Percentiles rank a stretch among this genome's conserved stretches.
Conservation (phyloP, 2,888 invertebrate species). For the Drosophila vallismaia region DNA sequence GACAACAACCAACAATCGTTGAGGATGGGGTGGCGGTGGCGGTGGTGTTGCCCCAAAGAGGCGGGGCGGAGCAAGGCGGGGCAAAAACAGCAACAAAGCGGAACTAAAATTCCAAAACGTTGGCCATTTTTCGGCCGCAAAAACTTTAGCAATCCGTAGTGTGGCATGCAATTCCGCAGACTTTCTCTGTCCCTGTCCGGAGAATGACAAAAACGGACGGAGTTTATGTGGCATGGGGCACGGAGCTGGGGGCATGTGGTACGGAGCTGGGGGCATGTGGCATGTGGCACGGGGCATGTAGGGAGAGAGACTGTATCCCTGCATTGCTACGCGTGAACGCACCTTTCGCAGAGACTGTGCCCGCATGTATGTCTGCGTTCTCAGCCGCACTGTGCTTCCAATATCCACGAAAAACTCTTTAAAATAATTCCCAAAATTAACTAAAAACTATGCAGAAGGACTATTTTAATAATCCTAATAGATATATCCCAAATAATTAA, state of each 20-base stretch:
- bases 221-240: neutral
- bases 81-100: slow-evolving; percentile 66
- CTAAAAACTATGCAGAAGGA: no score
- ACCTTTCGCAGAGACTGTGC: slow-evolving; percentile 57
- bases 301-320: slow-evolving; percentile 24
- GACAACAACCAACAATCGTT: slow-evolving; percentile 51
- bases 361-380: slow-evolving; percentile 26
- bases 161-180: slow-evolving; percentile 54
- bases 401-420: neutral
- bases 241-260: neutral
- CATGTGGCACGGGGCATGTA: neutral
- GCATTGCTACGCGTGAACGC: slow-evolving; percentile 80
- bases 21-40: neutral
- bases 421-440: neutral
- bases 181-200: slow-evolving; percentile 32
- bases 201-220: slow-evolving; percentile 44
- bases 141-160: slow-evolving; percentile 61
- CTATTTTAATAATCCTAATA: no score
- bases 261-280: neutral
- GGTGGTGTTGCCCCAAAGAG: neutral
- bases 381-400: slow-evolving; percentile 25
- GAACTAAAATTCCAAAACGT: slow-evolving; percentile 79
- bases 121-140: slow-evolving; percentile 73
- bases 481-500: no score
- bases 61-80: neutral